These are phyloP conservation scores for Tamias sibiricus DNA, from an alignment of 2,113 vertebrate genomes.

Conservation along the genomic window DNA sequence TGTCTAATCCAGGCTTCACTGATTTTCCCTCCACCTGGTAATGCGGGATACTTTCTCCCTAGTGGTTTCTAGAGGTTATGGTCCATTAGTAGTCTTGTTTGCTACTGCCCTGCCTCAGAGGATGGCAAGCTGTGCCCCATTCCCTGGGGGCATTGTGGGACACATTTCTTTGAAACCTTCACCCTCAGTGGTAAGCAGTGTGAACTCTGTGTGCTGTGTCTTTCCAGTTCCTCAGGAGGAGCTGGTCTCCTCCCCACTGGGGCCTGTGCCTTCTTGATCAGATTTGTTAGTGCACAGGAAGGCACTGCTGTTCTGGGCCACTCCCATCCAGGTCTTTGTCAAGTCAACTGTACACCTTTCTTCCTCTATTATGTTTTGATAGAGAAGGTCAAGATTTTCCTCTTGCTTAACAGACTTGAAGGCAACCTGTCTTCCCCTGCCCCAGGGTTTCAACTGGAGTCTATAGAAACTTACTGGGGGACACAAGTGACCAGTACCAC, in stretches of 20 bases:
- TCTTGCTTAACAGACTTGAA: not conserved
- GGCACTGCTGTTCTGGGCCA: not conserved
- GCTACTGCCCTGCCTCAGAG: not conserved
- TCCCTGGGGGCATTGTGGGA: not conserved
- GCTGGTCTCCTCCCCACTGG: rapidly evolving
- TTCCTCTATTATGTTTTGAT: not conserved
- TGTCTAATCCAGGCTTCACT: not conserved
- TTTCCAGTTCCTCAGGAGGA: not conserved
- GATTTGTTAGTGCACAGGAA: not conserved
- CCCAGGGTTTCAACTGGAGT: not conserved
- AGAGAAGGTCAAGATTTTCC: not conserved
- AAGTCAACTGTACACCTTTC: not conserved
- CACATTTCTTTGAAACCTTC: not conserved
- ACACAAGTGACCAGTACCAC: rapidly evolving
- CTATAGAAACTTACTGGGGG: not conserved
- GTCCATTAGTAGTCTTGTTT: not conserved
- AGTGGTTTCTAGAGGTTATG: not conserved
- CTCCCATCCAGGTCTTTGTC: not conserved
- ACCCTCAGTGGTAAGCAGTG: too few species aligned
- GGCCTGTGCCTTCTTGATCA: not conserved
- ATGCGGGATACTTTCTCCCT: not conserved
- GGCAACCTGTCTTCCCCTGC: too few species aligned
- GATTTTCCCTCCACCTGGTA: not conserved
- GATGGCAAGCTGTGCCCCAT: not conserved
- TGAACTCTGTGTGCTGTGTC: rapidly evolving